phyloP scores from a whole-genome alignment of 2,888 invertebrate species.

The Zeuzera pyrina region DNA sequence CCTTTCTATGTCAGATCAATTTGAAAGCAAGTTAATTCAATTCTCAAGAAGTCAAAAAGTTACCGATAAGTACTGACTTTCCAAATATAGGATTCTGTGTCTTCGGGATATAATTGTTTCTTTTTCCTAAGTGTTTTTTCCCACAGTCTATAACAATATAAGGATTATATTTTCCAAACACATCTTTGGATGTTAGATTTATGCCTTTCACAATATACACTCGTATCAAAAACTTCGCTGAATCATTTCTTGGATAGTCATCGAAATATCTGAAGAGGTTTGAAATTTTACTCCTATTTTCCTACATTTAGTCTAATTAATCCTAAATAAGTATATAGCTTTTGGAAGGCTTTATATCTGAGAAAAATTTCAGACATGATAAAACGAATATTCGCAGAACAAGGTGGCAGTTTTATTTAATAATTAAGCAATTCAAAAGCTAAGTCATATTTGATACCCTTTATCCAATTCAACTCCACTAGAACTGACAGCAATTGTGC shows the following conservation, averaged over 20 bases:
- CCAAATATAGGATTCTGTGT: constrained; percentile 90
- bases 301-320: no score
- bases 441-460: constrained; percentile 35
- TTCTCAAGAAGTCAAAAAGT: no score
- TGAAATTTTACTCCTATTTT: no score
- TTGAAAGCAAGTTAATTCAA: no score
- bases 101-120: constrained; percentile 79
- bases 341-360: no score
- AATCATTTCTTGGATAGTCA: constrained; percentile 75
- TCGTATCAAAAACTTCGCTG: constrained; percentile 77
- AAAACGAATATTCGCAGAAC: no score
- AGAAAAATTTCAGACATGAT: no score
- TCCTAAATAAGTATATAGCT: no score
- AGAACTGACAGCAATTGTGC: constrained; percentile 56
- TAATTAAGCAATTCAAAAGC: background rate
- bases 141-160: constrained; percentile 82
- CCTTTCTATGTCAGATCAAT: no score
- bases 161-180: constrained; percentile 82
- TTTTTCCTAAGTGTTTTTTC: constrained; percentile 72
- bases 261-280: constrained; percentile 59
- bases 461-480: constrained; percentile 69
- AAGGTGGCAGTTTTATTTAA: no score
- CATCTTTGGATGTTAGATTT: constrained; percentile 80
- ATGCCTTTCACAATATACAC: constrained; percentile 84
- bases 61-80: constrained; percentile 73